phyloP scores from a whole-genome alignment of 2,888 invertebrate genomes.

The Serrognathus titanus region DNA sequence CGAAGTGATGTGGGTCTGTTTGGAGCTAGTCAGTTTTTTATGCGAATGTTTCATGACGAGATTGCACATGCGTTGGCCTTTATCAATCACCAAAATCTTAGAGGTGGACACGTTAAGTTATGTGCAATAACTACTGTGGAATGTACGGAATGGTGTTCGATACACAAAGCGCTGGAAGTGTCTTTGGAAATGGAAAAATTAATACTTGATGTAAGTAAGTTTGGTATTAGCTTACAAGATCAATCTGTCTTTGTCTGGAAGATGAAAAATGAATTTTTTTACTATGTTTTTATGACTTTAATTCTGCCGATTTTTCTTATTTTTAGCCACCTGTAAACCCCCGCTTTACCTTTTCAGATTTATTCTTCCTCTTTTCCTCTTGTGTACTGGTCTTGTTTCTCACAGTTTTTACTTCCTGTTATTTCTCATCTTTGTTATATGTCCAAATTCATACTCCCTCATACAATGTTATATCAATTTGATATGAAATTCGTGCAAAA shows the following conservation, averaged over 20 bases:
- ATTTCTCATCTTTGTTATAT: too few relatives aligned
- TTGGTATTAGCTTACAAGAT: too few relatives aligned
- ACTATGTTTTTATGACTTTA: background rate
- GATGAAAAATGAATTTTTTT: background rate
- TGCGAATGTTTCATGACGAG: constrained; percentile 53
- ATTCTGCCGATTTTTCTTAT: background rate
- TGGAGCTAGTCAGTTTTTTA: constrained; percentile 48
- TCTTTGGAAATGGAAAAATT: constrained; percentile 41
- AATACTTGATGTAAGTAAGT: constrained; percentile 39
- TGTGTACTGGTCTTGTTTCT: background rate
- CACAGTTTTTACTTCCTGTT: too few relatives aligned
- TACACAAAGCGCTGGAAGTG: constrained; percentile 46
- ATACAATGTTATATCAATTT: too few relatives aligned
- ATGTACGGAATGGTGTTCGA: constrained; percentile 45
- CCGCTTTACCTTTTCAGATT: too few relatives aligned
- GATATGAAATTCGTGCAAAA: too few relatives aligned
- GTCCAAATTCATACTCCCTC: too few relatives aligned
- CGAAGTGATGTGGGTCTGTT: constrained; percentile 49
- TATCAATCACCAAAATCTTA: constrained; percentile 49
- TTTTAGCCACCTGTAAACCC: too few relatives aligned
- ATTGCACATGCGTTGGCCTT: constrained; percentile 49
- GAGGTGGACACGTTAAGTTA: constrained; percentile 49
- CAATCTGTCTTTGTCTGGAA: background rate
- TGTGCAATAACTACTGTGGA: constrained; percentile 36
- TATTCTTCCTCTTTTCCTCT: background rate